Percentiles rank a stretch among this genome's conserved stretches.
Conservation (phyloP, 2,797 vertebrate genomes). For the Onychomys arenicola region DNA sequence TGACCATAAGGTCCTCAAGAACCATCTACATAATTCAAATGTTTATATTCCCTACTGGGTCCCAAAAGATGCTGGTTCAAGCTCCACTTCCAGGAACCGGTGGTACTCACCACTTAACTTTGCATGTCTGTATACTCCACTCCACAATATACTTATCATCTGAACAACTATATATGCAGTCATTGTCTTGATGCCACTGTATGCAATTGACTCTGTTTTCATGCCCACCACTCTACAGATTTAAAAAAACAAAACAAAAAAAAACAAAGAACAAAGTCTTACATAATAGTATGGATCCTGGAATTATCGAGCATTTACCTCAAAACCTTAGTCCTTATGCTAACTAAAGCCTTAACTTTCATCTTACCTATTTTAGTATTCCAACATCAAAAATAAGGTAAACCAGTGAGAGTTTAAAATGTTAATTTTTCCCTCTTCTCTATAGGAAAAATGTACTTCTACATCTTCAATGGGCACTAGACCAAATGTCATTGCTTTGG, state of each 20-base stretch:
- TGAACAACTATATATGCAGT: slow-evolving; percentile 97
- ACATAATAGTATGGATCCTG: not conserved
- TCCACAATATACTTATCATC: slow-evolving; percentile 97
- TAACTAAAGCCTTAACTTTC: not conserved
- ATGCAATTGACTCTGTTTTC: slow-evolving; percentile 94
- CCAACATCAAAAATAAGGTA: slow-evolving; percentile 33
- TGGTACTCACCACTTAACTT: slow-evolving; percentile 93
- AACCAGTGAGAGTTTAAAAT: slow-evolving; percentile 23
- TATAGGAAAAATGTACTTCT: slow-evolving; percentile 41
- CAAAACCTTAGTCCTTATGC: slow-evolving; percentile 6
- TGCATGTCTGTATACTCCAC: slow-evolving; percentile 97
- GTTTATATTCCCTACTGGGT: not conserved
- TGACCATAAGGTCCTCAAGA: slow-evolving; percentile 3
- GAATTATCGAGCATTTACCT: slow-evolving; percentile 41
- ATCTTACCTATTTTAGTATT: not conserved
- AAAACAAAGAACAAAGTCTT: slow-evolving; percentile 35
- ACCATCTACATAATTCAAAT: not conserved
- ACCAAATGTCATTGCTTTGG: slow-evolving; percentile 3
- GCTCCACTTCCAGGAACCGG: accelerated
- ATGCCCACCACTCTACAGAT: slow-evolving; percentile 94
- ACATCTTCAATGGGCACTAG: not conserved
- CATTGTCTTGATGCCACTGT: slow-evolving; percentile 95
- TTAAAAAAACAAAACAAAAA: slow-evolving; percentile 46
- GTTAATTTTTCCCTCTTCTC: slow-evolving; percentile 30
- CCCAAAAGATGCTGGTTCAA: not conserved